Conservation (phyloP, 2,113 vertebrate genomes). For the Pantherophis guttatus region DNA sequence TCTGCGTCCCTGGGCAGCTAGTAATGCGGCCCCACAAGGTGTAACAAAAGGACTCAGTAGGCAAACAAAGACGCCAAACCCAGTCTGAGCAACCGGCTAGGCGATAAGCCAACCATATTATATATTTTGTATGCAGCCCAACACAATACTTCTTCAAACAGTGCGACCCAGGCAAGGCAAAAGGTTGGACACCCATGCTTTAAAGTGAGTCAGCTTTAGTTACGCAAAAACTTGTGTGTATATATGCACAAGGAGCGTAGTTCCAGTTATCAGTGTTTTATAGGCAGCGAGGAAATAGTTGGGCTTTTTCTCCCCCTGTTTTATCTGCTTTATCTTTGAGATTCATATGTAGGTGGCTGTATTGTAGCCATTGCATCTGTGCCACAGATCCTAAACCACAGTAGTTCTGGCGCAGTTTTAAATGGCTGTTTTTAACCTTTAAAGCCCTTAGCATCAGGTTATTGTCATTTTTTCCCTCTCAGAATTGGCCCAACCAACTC, state of each 20-base stretch:
- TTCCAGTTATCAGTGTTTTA: neutral
- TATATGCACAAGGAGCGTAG: neutral
- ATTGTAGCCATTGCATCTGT: neutral
- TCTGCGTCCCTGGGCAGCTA: no score
- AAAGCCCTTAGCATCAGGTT: neutral
- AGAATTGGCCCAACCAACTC: neutral
- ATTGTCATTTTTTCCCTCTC: neutral
- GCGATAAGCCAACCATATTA: no score
- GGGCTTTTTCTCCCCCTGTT: accelerated
- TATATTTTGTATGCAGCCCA: no score
- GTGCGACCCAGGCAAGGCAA: no score
- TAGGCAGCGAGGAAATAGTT: neutral
- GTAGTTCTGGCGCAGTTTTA: neutral
- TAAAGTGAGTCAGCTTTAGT: neutral
- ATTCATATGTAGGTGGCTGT: neutral
- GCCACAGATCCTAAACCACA: neutral
- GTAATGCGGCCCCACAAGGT: no score
- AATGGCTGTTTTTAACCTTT: neutral
- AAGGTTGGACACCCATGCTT: no score
- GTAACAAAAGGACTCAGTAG: no score
- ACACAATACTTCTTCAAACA: no score
- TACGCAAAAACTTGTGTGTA: neutral
- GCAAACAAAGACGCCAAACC: no score
- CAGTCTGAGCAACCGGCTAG: no score
- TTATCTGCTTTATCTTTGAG: neutral